A percentile compares a stretch with the other conserved stretches of the same genome.
Conservation (phyloP, 2,797 vertebrate genomes). For the Ctenochaetus hawaiiensis region DNA sequence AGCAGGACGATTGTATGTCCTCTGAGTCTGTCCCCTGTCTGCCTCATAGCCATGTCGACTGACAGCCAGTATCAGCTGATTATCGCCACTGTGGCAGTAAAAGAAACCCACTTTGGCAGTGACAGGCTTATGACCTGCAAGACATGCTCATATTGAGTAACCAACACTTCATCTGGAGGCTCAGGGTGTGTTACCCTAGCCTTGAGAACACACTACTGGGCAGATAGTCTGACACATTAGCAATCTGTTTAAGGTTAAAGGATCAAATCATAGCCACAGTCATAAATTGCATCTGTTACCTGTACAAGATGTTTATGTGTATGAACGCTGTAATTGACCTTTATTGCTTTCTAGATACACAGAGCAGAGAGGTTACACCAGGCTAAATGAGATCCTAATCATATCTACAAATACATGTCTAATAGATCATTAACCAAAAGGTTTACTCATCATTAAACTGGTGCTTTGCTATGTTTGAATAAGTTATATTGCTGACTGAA, state of each 20-base stretch:
- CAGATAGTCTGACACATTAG: slow-evolving; percentile 82
- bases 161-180: slow-evolving; percentile 79
- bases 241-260: slow-evolving; percentile 82
- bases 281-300: slow-evolving; percentile 77
- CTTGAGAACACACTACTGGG: slow-evolving; percentile 74
- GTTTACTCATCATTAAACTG: slow-evolving; percentile 56
- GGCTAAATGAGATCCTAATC: slow-evolving; percentile 43
- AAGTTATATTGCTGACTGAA: slow-evolving; percentile 67
- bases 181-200: slow-evolving; percentile 68
- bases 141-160: slow-evolving; percentile 79
- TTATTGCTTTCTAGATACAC: slow-evolving; percentile 61
- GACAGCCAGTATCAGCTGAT: slow-evolving; percentile 85
- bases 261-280: slow-evolving; percentile 73
- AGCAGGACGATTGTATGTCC: slow-evolving; percentile 73
- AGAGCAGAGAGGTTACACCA: slow-evolving; percentile 8
- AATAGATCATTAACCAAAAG: slow-evolving; percentile 56
- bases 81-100: slow-evolving; percentile 84
- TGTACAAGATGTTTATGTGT: slow-evolving; percentile 74
- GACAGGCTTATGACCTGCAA: slow-evolving; percentile 78
- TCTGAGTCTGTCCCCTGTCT: slow-evolving; percentile 75
- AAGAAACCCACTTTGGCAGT: slow-evolving; percentile 81
- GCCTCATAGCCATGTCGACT: slow-evolving; percentile 68
- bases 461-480: slow-evolving; percentile 60
- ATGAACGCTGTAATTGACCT: slow-evolving; percentile 67
- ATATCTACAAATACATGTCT: slow-evolving; percentile 43